Evolutionary conservation across 2,888 invertebrate genomes (phyloP).

Genomic region (Carpatolechia fugitivella): DNA sequence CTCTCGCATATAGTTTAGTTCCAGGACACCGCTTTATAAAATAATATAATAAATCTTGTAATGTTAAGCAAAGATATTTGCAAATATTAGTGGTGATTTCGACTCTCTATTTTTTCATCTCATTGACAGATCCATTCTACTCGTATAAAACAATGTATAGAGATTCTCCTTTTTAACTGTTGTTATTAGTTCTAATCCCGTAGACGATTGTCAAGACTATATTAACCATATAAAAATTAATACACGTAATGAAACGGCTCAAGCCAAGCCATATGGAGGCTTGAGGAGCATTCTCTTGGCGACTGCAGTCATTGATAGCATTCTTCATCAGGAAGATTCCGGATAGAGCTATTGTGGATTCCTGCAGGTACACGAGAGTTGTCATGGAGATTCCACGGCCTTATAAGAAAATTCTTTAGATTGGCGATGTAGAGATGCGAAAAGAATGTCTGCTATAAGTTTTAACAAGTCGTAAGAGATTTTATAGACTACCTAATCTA

Average conservation of each 20-base stretch:
- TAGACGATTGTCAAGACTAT: neutral
- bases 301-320: neutral
- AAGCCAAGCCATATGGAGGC: neutral
- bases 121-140: no score
- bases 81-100: no score
- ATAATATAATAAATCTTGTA: no score
- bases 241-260: neutral
- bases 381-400: neutral
- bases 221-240: constrained; percentile 12
- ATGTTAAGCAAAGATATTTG: no score
- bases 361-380: neutral
- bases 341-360: neutral
- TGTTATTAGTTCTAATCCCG: neutral
- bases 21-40: no score
- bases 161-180: no score
- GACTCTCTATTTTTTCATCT: no score
- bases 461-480: neutral
- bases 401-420: neutral
- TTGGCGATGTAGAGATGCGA: neutral
- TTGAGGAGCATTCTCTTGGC: neutral
- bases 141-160: no score
- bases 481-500: no score
- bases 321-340: neutral
- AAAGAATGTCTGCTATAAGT: neutral
- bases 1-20: no score